A percentile compares a stretch with the other conserved stretches of the same genome.
Evolutionary conservation across 2,888 invertebrate genomes (phyloP).

Genomic region (Calliopum simillimum): DNA sequence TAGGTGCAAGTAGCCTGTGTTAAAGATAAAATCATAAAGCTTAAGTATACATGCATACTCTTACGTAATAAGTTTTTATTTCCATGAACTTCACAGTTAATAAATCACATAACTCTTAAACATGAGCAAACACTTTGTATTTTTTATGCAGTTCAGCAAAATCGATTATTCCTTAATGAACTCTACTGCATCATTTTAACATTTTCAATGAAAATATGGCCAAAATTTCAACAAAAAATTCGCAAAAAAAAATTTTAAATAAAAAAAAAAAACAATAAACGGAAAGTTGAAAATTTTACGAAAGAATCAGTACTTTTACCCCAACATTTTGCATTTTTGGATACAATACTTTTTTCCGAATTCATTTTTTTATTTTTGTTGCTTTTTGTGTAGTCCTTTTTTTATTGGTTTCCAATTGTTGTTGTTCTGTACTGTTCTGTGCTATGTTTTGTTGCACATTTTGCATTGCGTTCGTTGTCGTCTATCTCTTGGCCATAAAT

Average conservation of each 20-base stretch:
- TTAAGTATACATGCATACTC: too few species aligned
- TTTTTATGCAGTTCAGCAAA: too few species aligned
- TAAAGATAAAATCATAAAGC: too few species aligned
- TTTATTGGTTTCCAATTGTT: constrained; percentile 40
- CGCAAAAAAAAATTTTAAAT: background rate
- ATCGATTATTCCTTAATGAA: background rate
- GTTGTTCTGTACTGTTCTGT: constrained; percentile 6
- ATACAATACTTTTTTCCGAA: constrained; percentile 39
- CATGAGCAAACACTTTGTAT: too few species aligned
- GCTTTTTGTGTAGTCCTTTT: constrained; percentile 3
- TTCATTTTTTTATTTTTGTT: constrained; percentile 27
- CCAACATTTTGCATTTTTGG: background rate
- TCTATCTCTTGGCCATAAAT: constrained; percentile 64
- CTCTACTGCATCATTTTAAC: background rate
- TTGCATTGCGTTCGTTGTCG: constrained; percentile 58
- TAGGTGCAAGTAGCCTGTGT: too few species aligned
- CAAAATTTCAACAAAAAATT: background rate
- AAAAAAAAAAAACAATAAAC: background rate
- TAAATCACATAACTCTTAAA: too few species aligned
- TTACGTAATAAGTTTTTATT: too few species aligned
- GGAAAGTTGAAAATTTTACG: background rate
- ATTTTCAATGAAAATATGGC: too few species aligned
- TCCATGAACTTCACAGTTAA: too few species aligned
- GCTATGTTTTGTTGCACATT: constrained; percentile 23
- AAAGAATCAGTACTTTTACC: constrained; percentile 9